phyloP scores from a whole-genome alignment of 2,113 vertebrate species.

The Corydoras maculifer region DNA sequence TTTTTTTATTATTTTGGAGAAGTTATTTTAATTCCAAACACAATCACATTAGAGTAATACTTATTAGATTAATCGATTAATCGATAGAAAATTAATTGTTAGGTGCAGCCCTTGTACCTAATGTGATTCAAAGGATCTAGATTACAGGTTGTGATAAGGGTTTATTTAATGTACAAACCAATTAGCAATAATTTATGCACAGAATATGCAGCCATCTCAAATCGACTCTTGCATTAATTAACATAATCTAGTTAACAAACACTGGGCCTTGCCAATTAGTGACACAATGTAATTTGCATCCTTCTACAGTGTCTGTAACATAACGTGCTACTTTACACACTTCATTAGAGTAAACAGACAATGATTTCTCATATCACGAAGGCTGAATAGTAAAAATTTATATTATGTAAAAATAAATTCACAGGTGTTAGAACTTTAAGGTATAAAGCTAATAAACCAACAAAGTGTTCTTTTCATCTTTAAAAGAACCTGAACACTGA shows the following conservation, averaged over 20 bases:
- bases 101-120: neutral
- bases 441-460: no score
- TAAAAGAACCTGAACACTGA: no score
- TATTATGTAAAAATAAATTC: slow-evolving; percentile 37
- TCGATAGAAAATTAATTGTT: no score
- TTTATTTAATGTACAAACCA: slow-evolving; percentile 32
- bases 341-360: slow-evolving; percentile 55
- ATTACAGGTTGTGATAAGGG: slow-evolving; percentile 23
- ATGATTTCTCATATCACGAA: slow-evolving; percentile 43
- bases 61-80: no score
- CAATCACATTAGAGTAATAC: no score
- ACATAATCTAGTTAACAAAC: slow-evolving; percentile 63
- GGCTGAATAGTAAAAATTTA: neutral
- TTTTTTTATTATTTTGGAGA: no score
- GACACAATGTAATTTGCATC: slow-evolving; percentile 59
- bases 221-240: slow-evolving; percentile 63
- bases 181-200: slow-evolving; percentile 62
- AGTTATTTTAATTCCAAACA: no score
- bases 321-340: slow-evolving; percentile 18
- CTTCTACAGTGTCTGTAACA: slow-evolving; percentile 28
- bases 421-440: neutral
- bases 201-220: slow-evolving; percentile 55
- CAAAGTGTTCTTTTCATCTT: no score
- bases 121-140: slow-evolving; percentile 22
- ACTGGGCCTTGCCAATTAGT: slow-evolving; percentile 54